These are phyloP conservation scores for Plemyria rubiginata DNA, from an alignment of 2,888 invertebrate species.

Conservation along the genomic window DNA sequence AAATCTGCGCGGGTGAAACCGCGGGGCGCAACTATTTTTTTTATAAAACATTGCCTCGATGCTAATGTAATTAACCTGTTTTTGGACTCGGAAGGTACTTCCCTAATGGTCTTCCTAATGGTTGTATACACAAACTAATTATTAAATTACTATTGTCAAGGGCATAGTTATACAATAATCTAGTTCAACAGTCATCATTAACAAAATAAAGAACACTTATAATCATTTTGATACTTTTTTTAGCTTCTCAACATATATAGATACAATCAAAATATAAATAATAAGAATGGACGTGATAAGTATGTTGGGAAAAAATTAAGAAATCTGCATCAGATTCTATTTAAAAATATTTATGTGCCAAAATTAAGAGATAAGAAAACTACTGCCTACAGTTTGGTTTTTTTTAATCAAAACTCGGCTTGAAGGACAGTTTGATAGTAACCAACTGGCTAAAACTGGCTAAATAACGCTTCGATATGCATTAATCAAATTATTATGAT, in stretches of 20 bases:
- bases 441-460: no score
- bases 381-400: background rate
- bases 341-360: no score
- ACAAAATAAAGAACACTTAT: background rate
- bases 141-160: background rate
- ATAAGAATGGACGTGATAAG: no score
- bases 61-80: background rate
- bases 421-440: background rate
- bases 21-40: no score
- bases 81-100: background rate
- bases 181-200: background rate
- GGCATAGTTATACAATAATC: background rate
- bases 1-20: no score
- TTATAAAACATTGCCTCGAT: background rate
- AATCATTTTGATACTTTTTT: no score
- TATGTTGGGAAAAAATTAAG: no score
- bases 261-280: no score
- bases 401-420: background rate
- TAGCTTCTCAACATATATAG: no score
- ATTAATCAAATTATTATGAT: constrained; percentile 6
- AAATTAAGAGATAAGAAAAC: no score
- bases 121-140: background rate
- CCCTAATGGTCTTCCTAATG: background rate
- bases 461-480: no score
- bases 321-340: no score